A percentile compares a stretch with the other conserved stretches of the same genome.
Conservation (phyloP, 2,113 vertebrate genomes). For the Isichthys henryi region DNA sequence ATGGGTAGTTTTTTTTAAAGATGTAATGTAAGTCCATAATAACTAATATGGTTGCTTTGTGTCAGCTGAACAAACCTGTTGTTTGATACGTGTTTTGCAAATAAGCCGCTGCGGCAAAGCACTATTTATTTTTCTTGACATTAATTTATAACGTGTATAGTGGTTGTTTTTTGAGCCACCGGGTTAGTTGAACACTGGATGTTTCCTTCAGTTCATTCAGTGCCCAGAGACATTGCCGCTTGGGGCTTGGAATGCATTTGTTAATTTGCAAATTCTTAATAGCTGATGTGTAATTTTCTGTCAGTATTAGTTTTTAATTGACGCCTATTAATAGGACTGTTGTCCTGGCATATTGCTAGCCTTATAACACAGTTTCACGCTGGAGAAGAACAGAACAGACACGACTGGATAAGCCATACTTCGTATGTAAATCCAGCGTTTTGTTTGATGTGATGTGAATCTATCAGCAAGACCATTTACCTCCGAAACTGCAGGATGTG, state of each 20-base stretch:
- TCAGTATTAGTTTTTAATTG: neutral
- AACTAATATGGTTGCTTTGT: neutral
- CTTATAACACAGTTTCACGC: neutral
- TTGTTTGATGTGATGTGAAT: neutral
- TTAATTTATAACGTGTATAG: neutral
- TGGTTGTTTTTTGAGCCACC: neutral
- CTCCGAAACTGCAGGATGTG: neutral
- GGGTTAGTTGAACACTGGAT: neutral
- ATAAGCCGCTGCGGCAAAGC: neutral
- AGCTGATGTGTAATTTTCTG: neutral
- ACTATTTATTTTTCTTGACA: neutral
- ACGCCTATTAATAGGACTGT: neutral
- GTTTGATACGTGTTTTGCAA: neutral
- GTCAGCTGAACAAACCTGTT: neutral
- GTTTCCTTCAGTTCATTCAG: neutral
- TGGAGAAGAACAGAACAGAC: neutral
- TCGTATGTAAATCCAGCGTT: neutral
- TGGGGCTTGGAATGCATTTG: neutral
- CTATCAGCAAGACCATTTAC: neutral
- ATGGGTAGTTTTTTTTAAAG: neutral
- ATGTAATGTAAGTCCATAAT: neutral
- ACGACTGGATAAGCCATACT: neutral
- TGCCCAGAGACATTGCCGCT: neutral
- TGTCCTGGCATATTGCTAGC: neutral
- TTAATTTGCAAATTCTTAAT: neutral